Conservation (phyloP, 2,888 invertebrate genomes). For the Caenorhabditis parvicauda region DNA sequence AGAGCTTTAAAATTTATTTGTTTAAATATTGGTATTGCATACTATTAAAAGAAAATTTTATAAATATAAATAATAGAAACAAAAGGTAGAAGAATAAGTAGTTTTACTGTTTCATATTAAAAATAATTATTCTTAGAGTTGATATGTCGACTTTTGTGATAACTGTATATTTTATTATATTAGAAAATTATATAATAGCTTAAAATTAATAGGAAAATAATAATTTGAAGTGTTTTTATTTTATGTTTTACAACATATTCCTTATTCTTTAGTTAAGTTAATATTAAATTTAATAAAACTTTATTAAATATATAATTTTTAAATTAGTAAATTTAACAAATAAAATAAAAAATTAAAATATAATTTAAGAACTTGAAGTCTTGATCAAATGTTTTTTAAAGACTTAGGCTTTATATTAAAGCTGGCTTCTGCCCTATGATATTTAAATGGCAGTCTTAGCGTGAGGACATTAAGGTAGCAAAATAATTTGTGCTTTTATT, state of each 20-base stretch:
- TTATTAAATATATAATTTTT: slow-evolving; percentile 33
- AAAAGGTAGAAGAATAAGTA: slow-evolving; percentile 34
- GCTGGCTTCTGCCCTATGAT: slow-evolving; percentile 76
- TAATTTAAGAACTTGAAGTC: slow-evolving; percentile 62
- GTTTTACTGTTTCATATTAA: slow-evolving; percentile 44
- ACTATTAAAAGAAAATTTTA: slow-evolving; percentile 69
- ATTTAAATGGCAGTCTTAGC: slow-evolving; percentile 77
- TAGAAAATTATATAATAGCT: slow-evolving; percentile 42
- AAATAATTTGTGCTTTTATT: slow-evolving; percentile 80
- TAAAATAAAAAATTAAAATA: slow-evolving; percentile 25
- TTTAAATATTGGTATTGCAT: slow-evolving; percentile 41
- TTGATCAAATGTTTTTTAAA: slow-evolving; percentile 51
- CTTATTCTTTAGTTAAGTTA: slow-evolving; percentile 16
- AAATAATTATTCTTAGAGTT: slow-evolving; percentile 38
- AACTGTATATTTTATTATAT: slow-evolving; percentile 38
- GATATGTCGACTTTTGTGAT: slow-evolving; percentile 44
- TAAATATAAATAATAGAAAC: slow-evolving; percentile 35
- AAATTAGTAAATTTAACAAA: slow-evolving; percentile 41
- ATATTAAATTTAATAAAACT: slow-evolving; percentile 22
- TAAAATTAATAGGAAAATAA: slow-evolving; percentile 27
- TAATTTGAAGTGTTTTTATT: slow-evolving; percentile 43
- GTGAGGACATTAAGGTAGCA: slow-evolving; percentile 80
- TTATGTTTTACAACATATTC: slow-evolving; percentile 42
- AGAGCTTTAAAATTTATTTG: slow-evolving; percentile 33
- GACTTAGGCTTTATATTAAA: slow-evolving; percentile 68